These are phyloP conservation scores for Zeus faber DNA, from an alignment of 2,113 vertebrate genomes.

Conservation along the genomic window DNA sequence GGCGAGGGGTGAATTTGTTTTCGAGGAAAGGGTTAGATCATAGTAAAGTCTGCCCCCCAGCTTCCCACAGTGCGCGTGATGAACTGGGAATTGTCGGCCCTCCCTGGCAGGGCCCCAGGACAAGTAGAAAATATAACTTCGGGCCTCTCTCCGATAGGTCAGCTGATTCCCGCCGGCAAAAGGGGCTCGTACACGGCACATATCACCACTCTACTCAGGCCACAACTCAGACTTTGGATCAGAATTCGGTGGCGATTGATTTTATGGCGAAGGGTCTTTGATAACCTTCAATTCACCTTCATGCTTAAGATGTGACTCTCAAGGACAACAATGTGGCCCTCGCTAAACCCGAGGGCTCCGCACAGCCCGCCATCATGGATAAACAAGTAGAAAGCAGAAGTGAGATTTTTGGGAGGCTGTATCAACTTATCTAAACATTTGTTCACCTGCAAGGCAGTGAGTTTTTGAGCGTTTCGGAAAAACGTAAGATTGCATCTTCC, in stretches of 20 bases:
- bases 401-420: not conserved
- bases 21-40: conserved; percentile 35
- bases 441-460: conserved; percentile 12
- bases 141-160: too few species aligned
- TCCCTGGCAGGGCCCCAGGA: not conserved
- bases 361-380: too few species aligned
- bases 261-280: too few species aligned
- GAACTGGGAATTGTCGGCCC: conserved; percentile 12
- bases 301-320: too few species aligned
- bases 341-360: not conserved
- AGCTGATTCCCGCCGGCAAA: too few species aligned
- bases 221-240: too few species aligned
- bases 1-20: conserved; percentile 46
- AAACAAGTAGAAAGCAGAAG: conserved; percentile 3
- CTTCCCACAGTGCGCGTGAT: conserved; percentile 45
- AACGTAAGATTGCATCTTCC: not conserved
- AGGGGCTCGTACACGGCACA: too few species aligned
- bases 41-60: conserved; percentile 27
- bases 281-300: too few species aligned
- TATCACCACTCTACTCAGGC: too few species aligned
- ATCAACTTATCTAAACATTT: conserved; percentile 8
- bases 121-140: too few species aligned
- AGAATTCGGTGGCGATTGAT: too few species aligned
- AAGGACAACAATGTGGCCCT: too few species aligned
- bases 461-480: not conserved